A percentile compares a stretch with the other conserved stretches of the same genome.
Evolutionary conservation across 1,140 invertebrate species (phyloP).

Genomic region (Oscheius sp.): DNA sequence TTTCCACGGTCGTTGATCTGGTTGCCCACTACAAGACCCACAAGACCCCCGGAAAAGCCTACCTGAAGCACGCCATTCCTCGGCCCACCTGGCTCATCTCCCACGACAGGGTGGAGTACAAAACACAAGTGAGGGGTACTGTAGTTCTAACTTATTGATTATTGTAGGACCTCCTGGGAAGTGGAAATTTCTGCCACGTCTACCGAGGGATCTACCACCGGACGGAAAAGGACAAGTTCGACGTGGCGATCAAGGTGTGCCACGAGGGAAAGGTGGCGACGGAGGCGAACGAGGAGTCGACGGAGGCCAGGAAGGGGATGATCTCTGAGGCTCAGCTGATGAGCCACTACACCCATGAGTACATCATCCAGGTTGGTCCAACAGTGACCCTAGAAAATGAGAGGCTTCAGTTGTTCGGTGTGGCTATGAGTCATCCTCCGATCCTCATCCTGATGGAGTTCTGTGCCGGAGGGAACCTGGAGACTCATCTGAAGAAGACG

Average conservation of each 20-base stretch:
- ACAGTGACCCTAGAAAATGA: neutral
- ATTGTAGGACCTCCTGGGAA: neutral
- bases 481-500: constrained; percentile 33
- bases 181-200: constrained; percentile 3
- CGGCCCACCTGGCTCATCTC: neutral
- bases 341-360: neutral
- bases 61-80: constrained; percentile 12
- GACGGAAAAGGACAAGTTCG: neutral
- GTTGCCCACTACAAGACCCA: constrained; percentile 18
- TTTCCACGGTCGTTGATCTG: neutral
- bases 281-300: neutral
- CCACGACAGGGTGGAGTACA: neutral
- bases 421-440: constrained; percentile 35
- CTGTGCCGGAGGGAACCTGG: constrained; percentile 41
- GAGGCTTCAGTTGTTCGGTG: constrained; percentile 38
- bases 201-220: neutral
- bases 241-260: neutral
- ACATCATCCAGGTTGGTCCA: neutral
- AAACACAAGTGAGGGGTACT: too few relatives aligned
- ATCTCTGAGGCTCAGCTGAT: neutral
- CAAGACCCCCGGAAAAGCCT: neutral
- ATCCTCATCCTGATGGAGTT: constrained; percentile 42
- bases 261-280: constrained; percentile 1
- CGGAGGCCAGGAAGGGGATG: constrained; percentile 9
- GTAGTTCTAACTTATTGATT: too few relatives aligned